phyloP scores from a whole-genome alignment of 2,113 vertebrate species.

The Alethe castanea region DNA sequence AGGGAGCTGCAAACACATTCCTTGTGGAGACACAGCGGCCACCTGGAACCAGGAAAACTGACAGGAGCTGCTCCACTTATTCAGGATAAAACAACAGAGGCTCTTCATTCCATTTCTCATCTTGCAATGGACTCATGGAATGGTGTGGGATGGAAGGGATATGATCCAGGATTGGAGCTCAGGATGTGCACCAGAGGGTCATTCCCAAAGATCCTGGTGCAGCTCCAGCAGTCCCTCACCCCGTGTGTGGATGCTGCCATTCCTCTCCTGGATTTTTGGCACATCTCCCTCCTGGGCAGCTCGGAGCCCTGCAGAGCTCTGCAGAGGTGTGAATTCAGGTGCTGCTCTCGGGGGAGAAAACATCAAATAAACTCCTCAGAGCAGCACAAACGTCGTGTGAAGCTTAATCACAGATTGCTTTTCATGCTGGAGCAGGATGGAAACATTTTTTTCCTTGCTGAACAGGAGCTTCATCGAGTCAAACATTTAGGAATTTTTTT shows the following conservation, averaged over 20 bases:
- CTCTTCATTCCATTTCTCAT: background rate
- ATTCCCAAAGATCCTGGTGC: background rate
- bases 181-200: no score
- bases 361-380: background rate
- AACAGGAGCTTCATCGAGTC: background rate
- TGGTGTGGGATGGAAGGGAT: background rate
- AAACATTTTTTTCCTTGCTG: background rate
- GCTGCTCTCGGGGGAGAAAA: background rate
- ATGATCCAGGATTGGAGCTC: background rate
- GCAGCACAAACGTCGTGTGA: background rate
- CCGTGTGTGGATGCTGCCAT: background rate
- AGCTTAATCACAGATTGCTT: background rate
- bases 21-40: background rate
- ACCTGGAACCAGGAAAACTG: background rate
- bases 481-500: background rate
- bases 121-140: background rate
- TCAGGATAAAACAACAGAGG: background rate
- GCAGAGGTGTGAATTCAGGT: background rate
- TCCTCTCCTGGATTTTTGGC: background rate
- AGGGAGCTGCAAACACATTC: background rate
- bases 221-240: background rate
- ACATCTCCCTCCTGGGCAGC: background rate
- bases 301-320: background rate
- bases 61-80: background rate
- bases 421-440: background rate